Conservation (phyloP, 2,888 invertebrate species). For the Sarcophaga variegata region DNA sequence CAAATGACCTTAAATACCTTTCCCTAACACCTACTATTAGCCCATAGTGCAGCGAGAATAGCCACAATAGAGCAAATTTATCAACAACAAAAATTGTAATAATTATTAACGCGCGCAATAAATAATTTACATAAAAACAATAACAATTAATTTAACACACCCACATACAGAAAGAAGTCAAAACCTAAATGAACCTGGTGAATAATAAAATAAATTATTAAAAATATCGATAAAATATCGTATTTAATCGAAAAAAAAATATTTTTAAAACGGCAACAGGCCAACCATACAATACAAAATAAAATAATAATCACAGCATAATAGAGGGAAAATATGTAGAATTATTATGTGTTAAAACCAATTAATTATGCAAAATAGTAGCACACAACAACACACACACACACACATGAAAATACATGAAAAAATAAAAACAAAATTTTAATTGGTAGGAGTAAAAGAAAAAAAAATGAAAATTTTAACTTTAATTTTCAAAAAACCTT, state of each 20-base stretch:
- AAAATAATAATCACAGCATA: slow-evolving; percentile 73
- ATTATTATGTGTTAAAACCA: slow-evolving; percentile 80
- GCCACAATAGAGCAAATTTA: not conserved
- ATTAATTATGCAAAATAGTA: slow-evolving; percentile 77
- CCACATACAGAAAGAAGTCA: slow-evolving; percentile 19
- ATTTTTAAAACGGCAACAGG: not conserved
- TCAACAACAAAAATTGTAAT: not conserved
- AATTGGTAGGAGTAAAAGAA: not conserved
- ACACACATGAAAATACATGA: slow-evolving; percentile 23
- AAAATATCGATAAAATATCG: not conserved
- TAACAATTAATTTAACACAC: slow-evolving; percentile 66
- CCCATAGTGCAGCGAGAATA: not conserved
- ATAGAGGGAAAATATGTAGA: not conserved
- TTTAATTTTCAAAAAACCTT: not conserved
- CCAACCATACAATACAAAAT: slow-evolving; percentile 61
- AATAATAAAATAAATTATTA: not conserved
- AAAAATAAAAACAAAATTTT: not conserved
- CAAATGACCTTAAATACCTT: no score
- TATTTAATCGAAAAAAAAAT: no score
- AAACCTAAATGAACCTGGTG: slow-evolving; percentile 58
- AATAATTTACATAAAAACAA: slow-evolving; percentile 28
- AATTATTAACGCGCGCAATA: not conserved
- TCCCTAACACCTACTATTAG: not conserved
- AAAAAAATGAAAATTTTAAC: not conserved
- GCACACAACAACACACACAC: not conserved